These are phyloP conservation scores for Phyllostomus hastatus DNA, from an alignment of 2,113 vertebrate species.

Conservation along the genomic window DNA sequence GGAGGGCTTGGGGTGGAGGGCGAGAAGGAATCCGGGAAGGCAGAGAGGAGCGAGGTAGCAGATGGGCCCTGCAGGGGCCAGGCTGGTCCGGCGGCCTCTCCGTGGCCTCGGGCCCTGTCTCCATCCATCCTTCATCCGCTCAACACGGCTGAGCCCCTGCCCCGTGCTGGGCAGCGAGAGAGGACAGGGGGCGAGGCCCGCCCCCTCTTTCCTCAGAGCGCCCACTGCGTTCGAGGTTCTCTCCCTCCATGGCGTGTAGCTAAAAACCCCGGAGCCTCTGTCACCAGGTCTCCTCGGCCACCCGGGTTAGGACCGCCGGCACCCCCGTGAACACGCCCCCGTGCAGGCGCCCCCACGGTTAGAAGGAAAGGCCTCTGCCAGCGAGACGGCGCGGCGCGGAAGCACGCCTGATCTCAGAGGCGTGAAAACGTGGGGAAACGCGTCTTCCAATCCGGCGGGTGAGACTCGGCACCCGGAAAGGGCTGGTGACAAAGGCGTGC, in stretches of 20 bases:
- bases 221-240: neutral
- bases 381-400: neutral
- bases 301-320: neutral
- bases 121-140: neutral
- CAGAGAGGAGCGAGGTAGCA: neutral
- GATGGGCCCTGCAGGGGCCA: neutral
- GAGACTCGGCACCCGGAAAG: neutral
- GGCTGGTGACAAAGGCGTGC: neutral
- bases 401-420: neutral
- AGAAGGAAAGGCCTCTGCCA: neutral
- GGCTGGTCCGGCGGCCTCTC: neutral
- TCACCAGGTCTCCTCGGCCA: neutral
- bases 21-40: neutral
- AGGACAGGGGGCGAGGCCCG: no score
- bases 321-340: neutral
- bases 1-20: neutral
- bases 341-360: neutral
- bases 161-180: neutral
- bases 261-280: neutral
- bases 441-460: neutral
- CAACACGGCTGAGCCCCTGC: rapidly evolving
- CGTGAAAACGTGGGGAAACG: neutral
- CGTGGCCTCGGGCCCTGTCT: neutral
- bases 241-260: neutral
- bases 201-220: neutral